Base-by-base conservation (phyloP, 2,113 vertebrate genomes). In the Apteryx mantelli region DNA sequence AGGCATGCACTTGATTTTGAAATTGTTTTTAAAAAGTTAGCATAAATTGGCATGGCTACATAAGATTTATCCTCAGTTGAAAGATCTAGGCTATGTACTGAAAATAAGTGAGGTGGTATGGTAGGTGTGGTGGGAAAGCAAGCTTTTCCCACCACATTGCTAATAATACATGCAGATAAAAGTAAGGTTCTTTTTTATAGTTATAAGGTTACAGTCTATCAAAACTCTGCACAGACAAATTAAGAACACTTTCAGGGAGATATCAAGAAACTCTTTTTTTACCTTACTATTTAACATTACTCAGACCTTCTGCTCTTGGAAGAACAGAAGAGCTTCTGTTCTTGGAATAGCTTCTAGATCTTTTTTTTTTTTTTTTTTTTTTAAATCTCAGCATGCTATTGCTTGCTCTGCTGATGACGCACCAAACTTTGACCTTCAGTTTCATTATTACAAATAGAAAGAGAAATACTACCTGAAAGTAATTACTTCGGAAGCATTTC, bases 21-120 rank as follows among this genome's bases (percentile, higher is more conserved):
- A 84, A 60, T 76, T 61, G 52, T 46, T 92, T 94, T 94, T 82
- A 26, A 76, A 75, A 71, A 69, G 16, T 63, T 68, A 80, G 28
- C 55, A 75, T 42, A 89, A 84, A 89, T 44, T 86, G 56, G 11
- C 68, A 58, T 13, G 26, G 46, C 15, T 81, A 38, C 25, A 34
- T 28, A 34, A 78, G 77, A 42, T 42, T 40, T 50, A 28, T 40
- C 58, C 24, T 71, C 32, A 48, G 9, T 13, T 53, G 34, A 60
- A 91, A 79, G 25, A 79, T 42, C 17, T 30, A 58, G 24, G 61
- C 34, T 88, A 9, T 16, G 5, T 78, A 48, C 30, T 58, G 24
- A 19, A 71, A 76, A 63, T 34, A 88, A 91, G 58, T 16, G 6
- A 36, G n/a, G 26, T 28, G 24, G 24, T 34, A 36, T 1, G 10